Evolutionary conservation across 1,140 invertebrate genomes (phyloP).

Genomic region (Eciton burchellii): DNA sequence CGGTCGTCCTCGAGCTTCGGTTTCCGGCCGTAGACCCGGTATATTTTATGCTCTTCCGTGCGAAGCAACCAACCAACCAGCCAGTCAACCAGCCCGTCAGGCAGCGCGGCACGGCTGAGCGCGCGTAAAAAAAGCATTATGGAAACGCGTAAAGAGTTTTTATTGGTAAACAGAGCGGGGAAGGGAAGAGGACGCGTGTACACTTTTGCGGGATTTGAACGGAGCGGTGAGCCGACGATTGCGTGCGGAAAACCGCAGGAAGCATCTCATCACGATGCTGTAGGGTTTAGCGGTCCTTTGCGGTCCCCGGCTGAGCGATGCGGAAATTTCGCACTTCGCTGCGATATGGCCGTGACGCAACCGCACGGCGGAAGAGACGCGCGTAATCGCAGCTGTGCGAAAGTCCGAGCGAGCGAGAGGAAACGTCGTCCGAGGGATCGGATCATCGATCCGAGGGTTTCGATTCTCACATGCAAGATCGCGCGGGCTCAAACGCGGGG

Average conservation of each 20-base stretch:
- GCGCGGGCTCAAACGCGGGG: background rate
- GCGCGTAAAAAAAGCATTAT: constrained; percentile 34
- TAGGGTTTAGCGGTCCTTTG: constrained; percentile 28
- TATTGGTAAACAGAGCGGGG: background rate
- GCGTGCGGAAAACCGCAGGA: background rate
- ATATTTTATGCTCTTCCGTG: constrained; percentile 29
- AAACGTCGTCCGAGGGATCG: background rate
- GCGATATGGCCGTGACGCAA: constrained; percentile 21
- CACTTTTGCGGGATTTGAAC: constrained; percentile 33
- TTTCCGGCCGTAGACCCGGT: constrained; percentile 38
- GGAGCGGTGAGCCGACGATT: constrained; percentile 10
- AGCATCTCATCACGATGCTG: constrained; percentile 7
- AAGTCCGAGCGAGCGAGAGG: background rate
- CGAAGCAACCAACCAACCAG: no score
- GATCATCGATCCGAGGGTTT: background rate
- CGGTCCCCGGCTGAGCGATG: constrained; percentile 4
- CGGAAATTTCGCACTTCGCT: constrained; percentile 28
- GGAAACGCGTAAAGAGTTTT: constrained; percentile 47
- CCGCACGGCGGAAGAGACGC: background rate
- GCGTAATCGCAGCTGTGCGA: background rate
- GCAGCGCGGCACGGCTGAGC: background rate
- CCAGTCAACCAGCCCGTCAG: background rate
- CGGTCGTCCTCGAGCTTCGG: constrained; percentile 36
- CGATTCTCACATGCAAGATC: background rate
- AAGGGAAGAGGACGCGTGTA: background rate